Percentiles rank a stretch among this genome's conserved stretches.
These are phyloP conservation scores for Oriolus oriolus DNA, from an alignment of 2,113 vertebrate species.

Conservation along the genomic window DNA sequence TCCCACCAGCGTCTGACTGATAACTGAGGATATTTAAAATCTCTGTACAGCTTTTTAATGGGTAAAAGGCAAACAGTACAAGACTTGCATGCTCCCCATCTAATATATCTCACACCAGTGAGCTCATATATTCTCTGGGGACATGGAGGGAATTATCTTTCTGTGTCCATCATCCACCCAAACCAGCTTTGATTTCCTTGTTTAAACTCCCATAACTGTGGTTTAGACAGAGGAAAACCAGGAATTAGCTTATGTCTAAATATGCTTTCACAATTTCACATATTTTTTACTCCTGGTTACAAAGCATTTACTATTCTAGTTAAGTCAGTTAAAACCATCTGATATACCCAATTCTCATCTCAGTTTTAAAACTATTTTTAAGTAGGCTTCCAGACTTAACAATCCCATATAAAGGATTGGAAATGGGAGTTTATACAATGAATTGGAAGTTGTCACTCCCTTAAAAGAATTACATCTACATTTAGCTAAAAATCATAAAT, in stretches of 20 bases:
- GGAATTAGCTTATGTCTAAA: neutral
- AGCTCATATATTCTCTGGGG: neutral
- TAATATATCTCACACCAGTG: neutral
- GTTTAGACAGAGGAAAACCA: neutral
- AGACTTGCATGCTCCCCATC: neutral
- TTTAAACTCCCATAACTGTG: neutral
- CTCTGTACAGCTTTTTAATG: neutral
- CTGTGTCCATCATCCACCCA: rapidly evolving
- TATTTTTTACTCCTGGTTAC: neutral
- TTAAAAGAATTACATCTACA: neutral
- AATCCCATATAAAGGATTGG: neutral
- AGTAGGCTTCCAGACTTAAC: neutral
- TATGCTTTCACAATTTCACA: neutral
- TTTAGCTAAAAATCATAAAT: neutral
- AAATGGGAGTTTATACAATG: neutral
- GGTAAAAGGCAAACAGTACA: neutral
- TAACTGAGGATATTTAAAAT: neutral
- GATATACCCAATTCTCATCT: neutral
- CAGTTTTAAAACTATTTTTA: neutral
- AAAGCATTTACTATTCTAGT: neutral
- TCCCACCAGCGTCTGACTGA: neutral
- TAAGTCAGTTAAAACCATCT: neutral
- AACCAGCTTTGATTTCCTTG: neutral
- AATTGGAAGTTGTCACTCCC: neutral
- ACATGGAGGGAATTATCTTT: neutral